These are phyloP conservation scores for Piezodorus guildinii DNA, from an alignment of 1,140 invertebrate genomes.

Conservation along the genomic window DNA sequence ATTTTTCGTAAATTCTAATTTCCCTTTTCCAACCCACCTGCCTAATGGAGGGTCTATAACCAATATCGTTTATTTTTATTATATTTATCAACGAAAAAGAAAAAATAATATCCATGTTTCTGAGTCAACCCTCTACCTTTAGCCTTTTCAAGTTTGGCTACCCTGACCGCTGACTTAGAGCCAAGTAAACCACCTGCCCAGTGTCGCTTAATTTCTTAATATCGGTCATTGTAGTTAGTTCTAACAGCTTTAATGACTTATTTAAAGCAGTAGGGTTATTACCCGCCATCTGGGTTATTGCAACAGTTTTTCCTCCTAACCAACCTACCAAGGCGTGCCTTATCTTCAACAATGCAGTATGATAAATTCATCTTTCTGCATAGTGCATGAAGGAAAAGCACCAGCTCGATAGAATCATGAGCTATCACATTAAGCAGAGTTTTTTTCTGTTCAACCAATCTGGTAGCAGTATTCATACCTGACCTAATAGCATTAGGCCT, in stretches of 20 bases:
- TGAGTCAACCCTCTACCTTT: conserved; percentile 87
- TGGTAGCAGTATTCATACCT: conserved; percentile 92
- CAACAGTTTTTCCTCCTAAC: conserved; percentile 88
- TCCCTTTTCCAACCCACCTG: too few species aligned
- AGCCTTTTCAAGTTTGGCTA: conserved; percentile 88
- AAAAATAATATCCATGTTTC: conserved; percentile 38
- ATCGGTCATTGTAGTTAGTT: conserved; percentile 97
- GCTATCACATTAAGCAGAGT: conserved; percentile 96
- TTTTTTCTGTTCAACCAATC: conserved; percentile 95
- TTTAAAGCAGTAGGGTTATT: conserved; percentile 72
- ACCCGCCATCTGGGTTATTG: conserved; percentile 72
- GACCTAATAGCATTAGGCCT: conserved; percentile 74
- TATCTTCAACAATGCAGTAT: conserved; percentile 97
- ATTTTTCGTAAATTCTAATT: too few species aligned
- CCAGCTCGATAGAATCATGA: conserved; percentile 98
- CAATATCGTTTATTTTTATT: too few species aligned
- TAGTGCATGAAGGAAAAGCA: conserved; percentile 90
- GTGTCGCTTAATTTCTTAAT: conserved; percentile 91
- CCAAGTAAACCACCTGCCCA: conserved; percentile 96
- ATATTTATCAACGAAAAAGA: too few species aligned
- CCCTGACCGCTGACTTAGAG: conserved; percentile 85
- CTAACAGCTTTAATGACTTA: conserved; percentile 90
- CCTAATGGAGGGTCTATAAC: too few species aligned
- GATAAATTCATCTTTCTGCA: conserved; percentile 99
- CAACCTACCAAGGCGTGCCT: conserved; percentile 85